Base-by-base conservation (phyloP, 2,797 vertebrate genomes). In the Dendrocincla tyrannina region DNA sequence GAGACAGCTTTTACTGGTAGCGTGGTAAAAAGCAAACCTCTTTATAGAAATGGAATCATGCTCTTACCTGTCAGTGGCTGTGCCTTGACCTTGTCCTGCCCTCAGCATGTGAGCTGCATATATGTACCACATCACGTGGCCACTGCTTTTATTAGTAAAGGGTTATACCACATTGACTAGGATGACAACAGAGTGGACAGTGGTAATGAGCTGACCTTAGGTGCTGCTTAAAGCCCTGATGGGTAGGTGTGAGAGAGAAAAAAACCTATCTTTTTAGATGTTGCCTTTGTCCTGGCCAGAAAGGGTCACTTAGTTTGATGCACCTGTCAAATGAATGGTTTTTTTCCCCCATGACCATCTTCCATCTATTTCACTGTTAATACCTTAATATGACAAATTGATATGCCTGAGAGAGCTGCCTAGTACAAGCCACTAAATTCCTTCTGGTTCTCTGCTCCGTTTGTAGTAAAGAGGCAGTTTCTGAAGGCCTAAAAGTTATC, bases 401-500 rank as follows among this genome's bases (percentile, higher is more conserved):
- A 10, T 73, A 46, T 23, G 17, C 64, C 35, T 73, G 44, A 87
- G 89, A 80, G 72, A 93, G 30, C n/a, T 2, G 1, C 24, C 27
- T 89, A 56, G 7, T 73, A 35, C 33, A 84, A 78, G 18, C n/a
- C 53, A 37, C 58, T 68, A 52, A 74, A 90, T 85, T 90, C 22
- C 42, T 81, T 80, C 55, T 62, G 22, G 27, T 78, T 67, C 56
- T 85, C 50, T 88, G 16, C 33, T 90, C 49, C 12, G 0, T 76
- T 93, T 87, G 39, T 70, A 76, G 35, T 52, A 73, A 79, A 89
- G 41, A 79, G 11, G 5, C 60, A 70, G 63, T 70, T 88, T 89
- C 77, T 85, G 70, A 87, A 82, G 74, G 24, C 41, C 86, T 91
- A 22, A 32, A 94, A 95, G 83, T 93, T 90, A 85, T 85, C 83